Conservation (phyloP, 1,140 invertebrate species). For the Holotrichia oblita region DNA sequence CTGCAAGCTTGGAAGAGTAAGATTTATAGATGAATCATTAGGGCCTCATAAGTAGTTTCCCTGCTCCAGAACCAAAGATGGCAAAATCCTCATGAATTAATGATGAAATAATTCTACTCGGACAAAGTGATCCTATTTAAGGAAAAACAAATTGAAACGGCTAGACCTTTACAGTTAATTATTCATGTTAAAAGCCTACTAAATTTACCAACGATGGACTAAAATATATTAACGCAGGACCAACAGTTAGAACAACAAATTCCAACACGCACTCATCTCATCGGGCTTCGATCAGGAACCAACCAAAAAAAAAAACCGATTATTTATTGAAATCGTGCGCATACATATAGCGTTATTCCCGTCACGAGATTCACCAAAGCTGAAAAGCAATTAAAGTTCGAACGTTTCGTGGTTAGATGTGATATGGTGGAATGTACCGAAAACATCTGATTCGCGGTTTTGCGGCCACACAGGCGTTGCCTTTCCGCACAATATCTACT, state of each 20-base stretch:
- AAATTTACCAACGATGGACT: no score
- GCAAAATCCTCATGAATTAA: no score
- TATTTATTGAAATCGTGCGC: background rate
- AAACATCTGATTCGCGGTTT: conserved; percentile 20
- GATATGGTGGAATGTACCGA: background rate
- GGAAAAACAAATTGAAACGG: no score
- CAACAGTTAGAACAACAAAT: background rate
- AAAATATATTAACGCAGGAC: no score
- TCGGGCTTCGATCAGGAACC: background rate
- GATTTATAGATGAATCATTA: no score
- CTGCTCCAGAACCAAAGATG: no score
- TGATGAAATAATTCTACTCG: no score
- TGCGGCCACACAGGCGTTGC: conserved; percentile 3
- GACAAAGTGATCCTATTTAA: no score
- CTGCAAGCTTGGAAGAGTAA: no score
- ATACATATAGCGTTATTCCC: background rate
- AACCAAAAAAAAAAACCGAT: background rate
- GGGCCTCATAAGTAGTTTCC: no score
- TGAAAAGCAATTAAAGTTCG: conserved; percentile 13
- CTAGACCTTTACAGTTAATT: no score
- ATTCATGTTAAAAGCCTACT: no score
- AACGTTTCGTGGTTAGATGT: conserved; percentile 1
- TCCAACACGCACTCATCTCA: background rate
- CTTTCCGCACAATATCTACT: background rate
- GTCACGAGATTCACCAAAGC: background rate